phyloP scores from a whole-genome alignment of 2,888 invertebrate species.

The Trachelus stipa region DNA sequence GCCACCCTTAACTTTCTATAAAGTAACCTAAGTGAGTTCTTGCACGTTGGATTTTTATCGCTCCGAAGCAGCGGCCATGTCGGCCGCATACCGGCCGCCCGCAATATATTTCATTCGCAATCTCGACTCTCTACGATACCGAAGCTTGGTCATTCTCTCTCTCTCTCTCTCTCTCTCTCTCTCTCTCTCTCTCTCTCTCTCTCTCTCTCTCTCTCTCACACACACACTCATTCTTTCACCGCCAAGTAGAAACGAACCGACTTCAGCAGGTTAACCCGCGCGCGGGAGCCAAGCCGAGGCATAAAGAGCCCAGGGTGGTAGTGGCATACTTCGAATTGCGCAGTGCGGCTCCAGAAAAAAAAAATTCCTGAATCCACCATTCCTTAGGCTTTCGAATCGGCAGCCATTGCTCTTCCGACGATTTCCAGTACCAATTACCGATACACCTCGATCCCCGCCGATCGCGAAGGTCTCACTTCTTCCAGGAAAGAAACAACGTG shows the following conservation, averaged over 20 bases:
- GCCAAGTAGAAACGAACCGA: constrained; percentile 16
- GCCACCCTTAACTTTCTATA: constrained; percentile 3
- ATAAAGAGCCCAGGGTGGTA: constrained; percentile 13
- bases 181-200: too few relatives aligned
- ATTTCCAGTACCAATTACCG: background rate
- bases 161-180: background rate
- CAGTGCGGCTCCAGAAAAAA: constrained; percentile 12
- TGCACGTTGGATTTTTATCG: constrained; percentile 13
- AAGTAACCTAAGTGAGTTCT: constrained; percentile 10
- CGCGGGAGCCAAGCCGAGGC: background rate
- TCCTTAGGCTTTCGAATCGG: background rate
- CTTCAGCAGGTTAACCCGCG: background rate
- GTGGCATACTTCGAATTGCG: constrained; percentile 30
- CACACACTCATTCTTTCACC: background rate
- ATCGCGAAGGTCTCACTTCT: background rate
- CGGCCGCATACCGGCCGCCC: constrained; percentile 26
- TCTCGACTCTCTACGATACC: constrained; percentile 9
- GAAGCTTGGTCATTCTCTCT: background rate
- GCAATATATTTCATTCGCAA: constrained; percentile 25
- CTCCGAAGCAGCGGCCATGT: constrained; percentile 1
- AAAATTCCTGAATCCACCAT: background rate
- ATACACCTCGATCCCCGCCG: background rate
- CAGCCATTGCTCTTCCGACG: background rate
- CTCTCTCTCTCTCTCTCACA: too few relatives aligned
- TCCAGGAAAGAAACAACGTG: background rate